Conservation (phyloP, 1,140 invertebrate genomes). For the Rhopalosiphum maidis region DNA sequence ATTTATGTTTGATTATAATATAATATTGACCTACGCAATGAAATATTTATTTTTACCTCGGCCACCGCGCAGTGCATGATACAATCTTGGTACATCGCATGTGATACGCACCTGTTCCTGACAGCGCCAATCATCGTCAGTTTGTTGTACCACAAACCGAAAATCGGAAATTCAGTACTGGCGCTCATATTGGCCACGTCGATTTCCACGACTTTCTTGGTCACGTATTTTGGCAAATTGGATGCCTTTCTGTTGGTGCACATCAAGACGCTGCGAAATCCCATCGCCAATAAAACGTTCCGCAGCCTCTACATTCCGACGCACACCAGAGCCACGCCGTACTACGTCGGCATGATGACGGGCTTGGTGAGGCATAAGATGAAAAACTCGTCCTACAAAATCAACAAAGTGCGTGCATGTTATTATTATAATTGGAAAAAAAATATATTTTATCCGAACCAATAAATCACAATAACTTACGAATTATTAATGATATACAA, state of each 20-base stretch:
- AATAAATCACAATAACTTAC: too few species aligned
- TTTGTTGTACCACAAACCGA: constrained; percentile 63
- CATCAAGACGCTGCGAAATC: constrained; percentile 47
- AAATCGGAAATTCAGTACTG: constrained; percentile 57
- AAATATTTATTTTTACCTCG: neutral
- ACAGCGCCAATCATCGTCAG: constrained; percentile 65
- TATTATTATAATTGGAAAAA: too few species aligned
- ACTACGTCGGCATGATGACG: constrained; percentile 71
- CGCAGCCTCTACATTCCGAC: constrained; percentile 71
- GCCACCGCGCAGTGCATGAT: constrained; percentile 65
- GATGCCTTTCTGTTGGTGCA: constrained; percentile 49
- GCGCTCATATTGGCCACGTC: constrained; percentile 32
- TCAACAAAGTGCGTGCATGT: constrained; percentile 61
- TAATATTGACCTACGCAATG: neutral
- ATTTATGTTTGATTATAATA: neutral
- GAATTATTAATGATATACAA: too few species aligned
- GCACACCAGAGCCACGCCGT: constrained; percentile 73
- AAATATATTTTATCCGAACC: too few species aligned
- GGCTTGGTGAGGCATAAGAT: constrained; percentile 71
- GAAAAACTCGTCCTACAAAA: constrained; percentile 67
- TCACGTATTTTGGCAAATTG: constrained; percentile 58
- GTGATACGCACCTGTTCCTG: constrained; percentile 67
- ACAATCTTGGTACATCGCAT: constrained; percentile 68
- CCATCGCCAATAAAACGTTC: constrained; percentile 39
- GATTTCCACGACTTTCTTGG: constrained; percentile 49